Conservation (phyloP, 1,140 invertebrate genomes). For the Rhopalosiphum padi region DNA sequence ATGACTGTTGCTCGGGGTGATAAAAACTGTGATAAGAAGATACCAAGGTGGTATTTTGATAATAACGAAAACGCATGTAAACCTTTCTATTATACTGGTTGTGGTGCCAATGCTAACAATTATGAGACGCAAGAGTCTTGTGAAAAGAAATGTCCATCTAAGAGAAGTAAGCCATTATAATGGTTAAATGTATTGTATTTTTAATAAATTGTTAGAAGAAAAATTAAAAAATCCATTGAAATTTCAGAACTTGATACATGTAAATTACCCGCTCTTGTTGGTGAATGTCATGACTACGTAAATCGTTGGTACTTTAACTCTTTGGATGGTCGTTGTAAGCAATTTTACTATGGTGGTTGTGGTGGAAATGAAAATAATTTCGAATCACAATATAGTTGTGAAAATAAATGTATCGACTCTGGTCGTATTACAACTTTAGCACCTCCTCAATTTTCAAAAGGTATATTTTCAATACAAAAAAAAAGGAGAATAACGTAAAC, state of each 20-base stretch:
- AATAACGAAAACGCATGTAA: constrained; percentile 83
- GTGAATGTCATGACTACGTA: constrained; percentile 81
- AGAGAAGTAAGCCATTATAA: constrained; percentile 72
- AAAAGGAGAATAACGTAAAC: neutral
- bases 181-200: neutral
- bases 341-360: constrained; percentile 84
- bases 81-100: constrained; percentile 95
- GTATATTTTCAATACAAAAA: neutral
- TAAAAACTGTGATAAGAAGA: constrained; percentile 75
- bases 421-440: constrained; percentile 45
- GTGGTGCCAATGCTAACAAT: constrained; percentile 88
- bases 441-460: constrained; percentile 35
- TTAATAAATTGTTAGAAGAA: neutral
- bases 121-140: constrained; percentile 82
- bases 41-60: constrained; percentile 88
- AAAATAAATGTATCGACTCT: constrained; percentile 68
- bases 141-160: constrained; percentile 78
- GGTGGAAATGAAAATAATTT: constrained; percentile 85
- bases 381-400: constrained; percentile 71
- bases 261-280: constrained; percentile 75
- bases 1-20: constrained; percentile 77
- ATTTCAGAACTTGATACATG: constrained; percentile 75
- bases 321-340: constrained; percentile 72
- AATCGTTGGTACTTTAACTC: constrained; percentile 86
- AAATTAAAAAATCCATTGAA: neutral